Base-by-base conservation (phyloP, 1,140 invertebrate species). In the Drosophila trapezifrons region DNA sequence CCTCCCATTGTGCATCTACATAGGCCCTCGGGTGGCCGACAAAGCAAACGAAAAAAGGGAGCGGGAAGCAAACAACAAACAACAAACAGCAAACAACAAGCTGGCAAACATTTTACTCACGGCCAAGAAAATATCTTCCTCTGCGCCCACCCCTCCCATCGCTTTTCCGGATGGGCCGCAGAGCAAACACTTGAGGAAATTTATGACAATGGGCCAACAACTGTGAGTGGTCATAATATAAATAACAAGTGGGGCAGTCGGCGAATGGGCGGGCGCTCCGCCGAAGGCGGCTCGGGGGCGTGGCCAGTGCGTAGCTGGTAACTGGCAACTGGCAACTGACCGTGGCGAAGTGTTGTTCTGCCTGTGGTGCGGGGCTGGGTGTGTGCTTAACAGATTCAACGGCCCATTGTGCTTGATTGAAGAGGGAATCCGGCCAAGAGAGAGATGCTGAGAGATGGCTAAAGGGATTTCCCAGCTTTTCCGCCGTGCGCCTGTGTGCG, bases 191-290 rank as follows among this genome's bases (percentile, higher is more conserved):
- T 89, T 80, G 84, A 62, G 56, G 47, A 84, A 89, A 89, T 89
- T 89, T 89, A 89, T 89, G 84, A 89, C 84, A 89, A 89, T 89
- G 85, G 80, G 84, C 64, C 80, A 89, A 89, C 85, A 89, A 75
- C 84, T 80, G 80, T 75, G 80, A 89, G 84, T 87, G 84, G 76
- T 80, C 83, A 84, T 87, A 89, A 89, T 84, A 89, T 89, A 84
- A 89, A 89, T 89, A 89, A 89, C 80, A 89, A 89, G 76, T 56
- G 43, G 85, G 85, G 65, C 84, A 65, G 58, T 76, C 66, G 47
- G 58, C 78, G 52, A 47, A 25, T 71, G 75, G 80, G 76, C 20
- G 32, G 63, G 64, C 47, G 60, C 45, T 52, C 18, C 54, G 51
- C 52, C 37, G 22, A 25, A 25, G 35, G 58, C 25, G 37, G 29